phyloP scores from a whole-genome alignment of 2,888 invertebrate species.

The Campoplex capitator region DNA sequence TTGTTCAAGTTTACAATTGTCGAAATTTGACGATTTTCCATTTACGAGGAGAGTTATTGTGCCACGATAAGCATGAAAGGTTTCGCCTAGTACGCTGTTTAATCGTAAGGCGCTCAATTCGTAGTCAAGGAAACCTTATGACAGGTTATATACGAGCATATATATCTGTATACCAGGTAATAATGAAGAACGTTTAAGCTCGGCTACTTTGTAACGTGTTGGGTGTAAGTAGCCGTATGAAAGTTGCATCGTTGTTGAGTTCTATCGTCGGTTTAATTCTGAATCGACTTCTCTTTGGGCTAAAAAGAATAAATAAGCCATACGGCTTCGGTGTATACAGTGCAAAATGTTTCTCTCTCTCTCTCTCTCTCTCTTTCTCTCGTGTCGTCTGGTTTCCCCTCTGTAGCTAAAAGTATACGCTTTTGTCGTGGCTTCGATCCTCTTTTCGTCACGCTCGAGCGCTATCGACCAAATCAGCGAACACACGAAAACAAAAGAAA shows the following conservation, averaged over 20 bases:
- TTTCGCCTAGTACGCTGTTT: slow-evolving; percentile 46
- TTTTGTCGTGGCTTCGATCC: slow-evolving; percentile 15
- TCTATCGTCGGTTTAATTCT: slow-evolving; percentile 36
- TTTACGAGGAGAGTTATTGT: slow-evolving; percentile 21
- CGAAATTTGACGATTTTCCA: neutral
- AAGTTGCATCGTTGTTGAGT: slow-evolving; percentile 41
- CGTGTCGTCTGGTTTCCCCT: slow-evolving; percentile 10
- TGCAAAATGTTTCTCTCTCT: neutral
- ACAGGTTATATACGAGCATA: neutral
- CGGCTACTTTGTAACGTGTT: slow-evolving; percentile 39
- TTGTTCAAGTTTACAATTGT: neutral
- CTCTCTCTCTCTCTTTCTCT: neutral
- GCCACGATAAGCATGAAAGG: slow-evolving; percentile 40
- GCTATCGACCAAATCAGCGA: slow-evolving; percentile 18
- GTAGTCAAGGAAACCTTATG: slow-evolving; percentile 54
- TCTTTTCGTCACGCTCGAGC: slow-evolving; percentile 25
- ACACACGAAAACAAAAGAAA: slow-evolving; percentile 2
- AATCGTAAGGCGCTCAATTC: slow-evolving; percentile 48
- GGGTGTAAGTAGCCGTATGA: slow-evolving; percentile 43
- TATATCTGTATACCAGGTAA: neutral
- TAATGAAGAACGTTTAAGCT: slow-evolving; percentile 40
- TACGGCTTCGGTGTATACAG: slow-evolving; percentile 13
- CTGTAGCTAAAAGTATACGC: slow-evolving; percentile 1
- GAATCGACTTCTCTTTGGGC: slow-evolving; percentile 33
- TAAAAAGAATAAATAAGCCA: neutral